These are phyloP conservation scores for Chloroclystis v-ata DNA, from an alignment of 2,888 invertebrate genomes.

Conservation along the genomic window DNA sequence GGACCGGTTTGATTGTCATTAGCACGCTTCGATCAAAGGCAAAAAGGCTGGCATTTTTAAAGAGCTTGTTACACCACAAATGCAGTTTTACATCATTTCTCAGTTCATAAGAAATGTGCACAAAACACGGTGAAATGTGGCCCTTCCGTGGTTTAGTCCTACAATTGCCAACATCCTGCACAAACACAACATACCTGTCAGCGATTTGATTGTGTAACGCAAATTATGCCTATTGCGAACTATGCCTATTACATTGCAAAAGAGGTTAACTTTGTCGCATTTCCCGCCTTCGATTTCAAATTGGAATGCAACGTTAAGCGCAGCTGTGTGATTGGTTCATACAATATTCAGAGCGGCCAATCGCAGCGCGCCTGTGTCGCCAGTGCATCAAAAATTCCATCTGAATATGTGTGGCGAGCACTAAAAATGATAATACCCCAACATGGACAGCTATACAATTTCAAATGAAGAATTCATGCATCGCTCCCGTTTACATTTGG, in stretches of 20 bases:
- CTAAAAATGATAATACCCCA: conserved; percentile 79
- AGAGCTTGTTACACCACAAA: conserved; percentile 19
- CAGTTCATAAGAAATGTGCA: conserved; percentile 26
- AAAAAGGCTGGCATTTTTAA: conserved; percentile 21
- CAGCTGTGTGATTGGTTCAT: conserved; percentile 75
- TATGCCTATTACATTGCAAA: conserved; percentile 53
- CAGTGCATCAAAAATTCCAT: conserved; percentile 80
- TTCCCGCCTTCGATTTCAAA: conserved; percentile 75
- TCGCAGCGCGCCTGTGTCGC: conserved; percentile 74
- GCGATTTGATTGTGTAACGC: conserved; percentile 58
- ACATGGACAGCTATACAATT: conserved; percentile 74
- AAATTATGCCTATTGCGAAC: conserved; percentile 53
- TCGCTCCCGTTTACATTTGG: conserved; percentile 65
- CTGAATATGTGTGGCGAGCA: conserved; percentile 78
- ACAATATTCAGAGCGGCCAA: conserved; percentile 76
- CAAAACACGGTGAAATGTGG: conserved; percentile 29
- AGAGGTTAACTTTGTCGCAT: conserved; percentile 57
- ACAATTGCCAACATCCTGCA: conserved; percentile 28
- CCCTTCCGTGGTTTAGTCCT: conserved; percentile 24
- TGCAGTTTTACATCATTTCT: conserved; percentile 23
- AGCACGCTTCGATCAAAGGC: conserved; percentile 21
- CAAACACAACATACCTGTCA: conserved; percentile 37
- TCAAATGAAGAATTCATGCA: conserved; percentile 76
- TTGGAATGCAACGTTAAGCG: conserved; percentile 76
- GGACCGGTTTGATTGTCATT: conserved; percentile 24